These are phyloP conservation scores for Drosophila miranda DNA, from an alignment of 1,140 invertebrate genomes.

Conservation along the genomic window DNA sequence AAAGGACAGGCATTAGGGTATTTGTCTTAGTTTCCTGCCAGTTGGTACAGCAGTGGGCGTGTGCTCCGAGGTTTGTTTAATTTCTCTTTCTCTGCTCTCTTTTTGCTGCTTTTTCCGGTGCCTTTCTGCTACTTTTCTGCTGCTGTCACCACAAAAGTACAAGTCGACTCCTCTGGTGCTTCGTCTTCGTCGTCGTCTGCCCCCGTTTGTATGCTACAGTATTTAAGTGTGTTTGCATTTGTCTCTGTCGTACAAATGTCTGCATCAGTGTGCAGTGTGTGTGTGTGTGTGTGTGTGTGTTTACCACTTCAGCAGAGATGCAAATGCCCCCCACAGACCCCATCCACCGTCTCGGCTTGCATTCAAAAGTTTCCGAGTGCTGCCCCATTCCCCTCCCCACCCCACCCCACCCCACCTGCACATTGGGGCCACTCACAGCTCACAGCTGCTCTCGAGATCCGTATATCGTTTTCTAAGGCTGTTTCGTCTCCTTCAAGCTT, in stretches of 20 bases:
- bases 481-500: conserved; percentile 6
- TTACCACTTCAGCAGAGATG: conserved; percentile 66
- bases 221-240: conserved; percentile 53
- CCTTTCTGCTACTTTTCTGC: conserved; percentile 5
- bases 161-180: conserved; percentile 57
- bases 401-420: conserved; percentile 22
- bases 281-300: conserved; percentile 40
- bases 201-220: conserved; percentile 75
- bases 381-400: conserved; percentile 12
- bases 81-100: conserved; percentile 3
- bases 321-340: conserved; percentile 28
- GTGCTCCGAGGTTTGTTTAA: conserved; percentile 7
- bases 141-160: conserved; percentile 38
- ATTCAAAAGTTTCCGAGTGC: conserved; percentile 63
- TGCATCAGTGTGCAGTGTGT: conserved; percentile 13
- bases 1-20: conserved; percentile 71
- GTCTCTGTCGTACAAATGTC: conserved; percentile 8
- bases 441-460: conserved; percentile 36
- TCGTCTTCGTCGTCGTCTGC: conserved; percentile 53
- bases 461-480: conserved; percentile 61
- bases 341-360: conserved; percentile 44
- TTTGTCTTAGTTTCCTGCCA: conserved; percentile 66
- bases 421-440: conserved; percentile 43
- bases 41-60: conserved; percentile 2
- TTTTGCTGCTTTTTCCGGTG: not conserved